Percentiles rank a stretch among this genome's conserved stretches.
These are phyloP conservation scores for Paralinhomoeus sp. DNA, from an alignment of 2,888 invertebrate species.

Conservation along the genomic window DNA sequence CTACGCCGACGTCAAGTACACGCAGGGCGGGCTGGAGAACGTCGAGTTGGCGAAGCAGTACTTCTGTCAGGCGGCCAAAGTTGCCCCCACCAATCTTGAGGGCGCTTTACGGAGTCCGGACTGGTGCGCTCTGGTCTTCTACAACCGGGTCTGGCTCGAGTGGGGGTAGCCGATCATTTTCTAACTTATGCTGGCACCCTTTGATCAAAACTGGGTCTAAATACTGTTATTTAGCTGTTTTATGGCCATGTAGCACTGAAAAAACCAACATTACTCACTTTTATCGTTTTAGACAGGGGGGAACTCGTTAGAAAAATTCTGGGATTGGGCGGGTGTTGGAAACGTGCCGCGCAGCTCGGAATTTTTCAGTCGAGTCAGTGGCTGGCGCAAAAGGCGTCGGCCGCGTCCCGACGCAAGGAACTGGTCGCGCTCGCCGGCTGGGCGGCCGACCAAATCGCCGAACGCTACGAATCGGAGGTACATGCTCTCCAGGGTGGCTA, in stretches of 20 bases:
- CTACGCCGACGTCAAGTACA: conserved; percentile 19
- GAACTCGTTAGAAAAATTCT: not conserved
- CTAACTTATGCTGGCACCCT: too few species aligned
- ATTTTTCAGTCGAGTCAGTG: conserved; percentile 2
- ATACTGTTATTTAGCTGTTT: too few species aligned
- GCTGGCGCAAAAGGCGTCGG: conserved; percentile 1
- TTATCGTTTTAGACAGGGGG: too few species aligned
- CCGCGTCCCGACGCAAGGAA: conserved; percentile 4
- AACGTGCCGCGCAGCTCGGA: too few species aligned
- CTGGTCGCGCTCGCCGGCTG: conserved; percentile 1
- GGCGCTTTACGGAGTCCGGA: conserved; percentile 65
- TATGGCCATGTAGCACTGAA: too few species aligned
- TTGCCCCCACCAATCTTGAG: conserved; percentile 67
- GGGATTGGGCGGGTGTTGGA: not conserved
- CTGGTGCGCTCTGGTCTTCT: too few species aligned
- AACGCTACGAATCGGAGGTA: conserved; percentile 2
- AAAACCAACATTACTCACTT: too few species aligned
- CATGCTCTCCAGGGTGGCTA: too few species aligned
- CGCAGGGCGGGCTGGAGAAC: conserved; percentile 63
- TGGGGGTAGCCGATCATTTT: too few species aligned
- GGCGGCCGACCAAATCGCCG: conserved; percentile 2
- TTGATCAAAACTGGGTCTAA: too few species aligned
- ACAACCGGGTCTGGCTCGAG: too few species aligned
- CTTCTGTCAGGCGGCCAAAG: conserved; percentile 63
- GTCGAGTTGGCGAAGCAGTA: conserved; percentile 68